These are phyloP conservation scores for Cottoperca gobio DNA, from an alignment of 2,797 vertebrate species.

Conservation along the genomic window DNA sequence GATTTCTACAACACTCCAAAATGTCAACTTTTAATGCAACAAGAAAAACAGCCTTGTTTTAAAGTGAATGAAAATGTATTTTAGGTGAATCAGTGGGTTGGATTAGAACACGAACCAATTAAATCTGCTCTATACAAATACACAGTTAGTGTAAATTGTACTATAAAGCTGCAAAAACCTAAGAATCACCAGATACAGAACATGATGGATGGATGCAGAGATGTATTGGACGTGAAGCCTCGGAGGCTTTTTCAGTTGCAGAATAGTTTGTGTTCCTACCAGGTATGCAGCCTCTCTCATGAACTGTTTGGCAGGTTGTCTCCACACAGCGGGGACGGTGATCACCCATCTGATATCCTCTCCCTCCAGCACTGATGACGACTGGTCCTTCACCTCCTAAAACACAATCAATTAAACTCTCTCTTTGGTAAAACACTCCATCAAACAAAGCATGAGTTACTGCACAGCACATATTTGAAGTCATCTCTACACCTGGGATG, in stretches of 20 bases:
- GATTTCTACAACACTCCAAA: too few species aligned
- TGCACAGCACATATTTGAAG: not conserved
- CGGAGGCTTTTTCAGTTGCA: too few species aligned
- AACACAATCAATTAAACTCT: not conserved
- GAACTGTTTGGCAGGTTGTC: constrained; percentile 97
- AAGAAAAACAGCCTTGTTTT: not conserved
- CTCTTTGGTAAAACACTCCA: not conserved
- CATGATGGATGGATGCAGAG: too few species aligned
- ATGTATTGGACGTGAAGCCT: too few species aligned
- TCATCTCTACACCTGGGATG: not conserved
- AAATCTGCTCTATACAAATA: too few species aligned
- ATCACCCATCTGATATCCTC: constrained; percentile 93
- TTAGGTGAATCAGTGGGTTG: too few species aligned
- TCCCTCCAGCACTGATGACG: constrained; percentile 82
- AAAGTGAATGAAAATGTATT: too few species aligned
- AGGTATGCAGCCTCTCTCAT: constrained; percentile 96
- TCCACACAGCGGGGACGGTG: constrained; percentile 97
- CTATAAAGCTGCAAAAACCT: too few species aligned
- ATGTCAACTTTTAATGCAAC: not conserved
- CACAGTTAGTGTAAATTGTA: too few species aligned
- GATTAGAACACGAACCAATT: too few species aligned
- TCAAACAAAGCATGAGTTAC: not conserved
- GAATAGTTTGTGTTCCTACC: constrained; percentile 78
- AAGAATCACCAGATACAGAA: too few species aligned
- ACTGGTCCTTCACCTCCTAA: constrained; percentile 92